Base-by-base conservation (phyloP, 1,140 invertebrate genomes). In the Sarcophaga bullata region DNA sequence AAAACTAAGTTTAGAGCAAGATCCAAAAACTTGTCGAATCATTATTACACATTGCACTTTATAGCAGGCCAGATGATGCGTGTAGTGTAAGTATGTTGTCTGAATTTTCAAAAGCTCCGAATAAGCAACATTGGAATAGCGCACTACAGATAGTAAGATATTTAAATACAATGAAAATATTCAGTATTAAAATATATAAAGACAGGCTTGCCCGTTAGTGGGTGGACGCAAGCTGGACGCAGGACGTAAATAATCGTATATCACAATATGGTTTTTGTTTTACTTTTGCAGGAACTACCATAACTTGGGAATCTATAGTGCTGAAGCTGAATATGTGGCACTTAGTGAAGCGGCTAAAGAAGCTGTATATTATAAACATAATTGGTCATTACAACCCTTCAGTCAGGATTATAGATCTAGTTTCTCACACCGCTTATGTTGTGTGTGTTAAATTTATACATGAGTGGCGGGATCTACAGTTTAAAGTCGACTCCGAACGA, bases 61-160 rank as follows among this genome's bases (percentile, higher is more conserved):
- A 81, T 9, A 88, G 88, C 8, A 80, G 91, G 80, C 91, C 90
- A 62, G 91, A 92, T 85, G 88, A 91, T 47, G 73, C 87, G 7
- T 80, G 80, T 47, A 81, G 15, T 87, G 90, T 83, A 83, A 82
- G 80, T 72, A 78, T 78, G 88, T 68, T 80, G 37, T 58, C 80
- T 10, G 52, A 80, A 19, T 80, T 80, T 68, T 52, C 17, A 9
- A n/a, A 80, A 80, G 80, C 54, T 58, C 80, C 80, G 15, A 13
- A 50, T 25, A 58, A 58, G n/a, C 54, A 62, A 62, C 54, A 62
- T 62, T n/a, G 10, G 10, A 62, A 62, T 15, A 15, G 11, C 1
- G 54, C 54, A 15, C n/a, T 15, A 15, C 11, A 62, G 6, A n/a
- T 62, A 7, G 15, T 62, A 15, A 62, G 15, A 62, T 62, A 62